Conservation (phyloP, 1,140 invertebrate genomes). For the Diorhabda sublineata region DNA sequence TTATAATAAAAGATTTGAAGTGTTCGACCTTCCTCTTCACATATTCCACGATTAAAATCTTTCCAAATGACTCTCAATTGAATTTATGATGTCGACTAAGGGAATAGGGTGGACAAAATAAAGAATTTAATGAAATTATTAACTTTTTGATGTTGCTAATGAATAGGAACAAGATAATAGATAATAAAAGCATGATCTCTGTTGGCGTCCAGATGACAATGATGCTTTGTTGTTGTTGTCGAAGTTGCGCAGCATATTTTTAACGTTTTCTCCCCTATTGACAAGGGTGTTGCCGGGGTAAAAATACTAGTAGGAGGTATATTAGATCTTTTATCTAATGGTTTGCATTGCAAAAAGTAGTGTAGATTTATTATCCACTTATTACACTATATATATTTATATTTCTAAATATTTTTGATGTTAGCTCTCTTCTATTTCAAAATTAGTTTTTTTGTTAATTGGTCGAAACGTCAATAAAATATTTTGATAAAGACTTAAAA, state of each 20-base stretch:
- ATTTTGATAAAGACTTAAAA: too few relatives aligned
- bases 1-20: too few relatives aligned
- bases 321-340: not conserved
- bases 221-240: conserved; percentile 1
- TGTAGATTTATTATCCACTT: too few relatives aligned
- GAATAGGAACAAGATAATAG: conserved; percentile 15
- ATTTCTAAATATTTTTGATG: too few relatives aligned
- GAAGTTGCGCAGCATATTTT: conserved; percentile 18
- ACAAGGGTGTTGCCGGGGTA: conserved; percentile 13
- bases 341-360: too few relatives aligned
- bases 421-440: too few relatives aligned
- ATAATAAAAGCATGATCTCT: conserved; percentile 12
- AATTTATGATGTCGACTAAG: conserved; percentile 9
- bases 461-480: too few relatives aligned
- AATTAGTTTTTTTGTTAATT: too few relatives aligned
- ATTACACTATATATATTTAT: too few relatives aligned
- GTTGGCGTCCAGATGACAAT: not conserved
- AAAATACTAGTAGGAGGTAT: not conserved
- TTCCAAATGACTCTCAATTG: conserved; percentile 16
- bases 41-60: conserved; percentile 6
- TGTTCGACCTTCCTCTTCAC: too few relatives aligned
- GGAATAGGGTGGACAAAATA: conserved; percentile 15
- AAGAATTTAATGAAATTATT: conserved; percentile 21
- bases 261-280: not conserved
- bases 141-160: conserved; percentile 19